A percentile compares a stretch with the other conserved stretches of the same genome.
Evolutionary conservation across 2,113 vertebrate genomes (phyloP).

Genomic region (Spea multiplicata): DNA sequence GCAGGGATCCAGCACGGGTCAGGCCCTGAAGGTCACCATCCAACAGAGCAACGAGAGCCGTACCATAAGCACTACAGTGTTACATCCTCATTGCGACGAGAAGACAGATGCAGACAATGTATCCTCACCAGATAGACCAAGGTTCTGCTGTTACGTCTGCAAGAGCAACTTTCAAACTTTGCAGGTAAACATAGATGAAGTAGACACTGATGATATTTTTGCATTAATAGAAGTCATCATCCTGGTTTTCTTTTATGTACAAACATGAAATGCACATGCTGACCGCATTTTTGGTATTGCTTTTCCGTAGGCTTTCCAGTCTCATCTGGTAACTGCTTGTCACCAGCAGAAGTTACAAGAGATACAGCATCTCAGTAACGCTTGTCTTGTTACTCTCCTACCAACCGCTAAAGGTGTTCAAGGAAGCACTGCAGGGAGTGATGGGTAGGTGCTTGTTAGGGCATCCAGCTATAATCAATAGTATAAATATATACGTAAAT

Average conservation of each 20-base stretch:
- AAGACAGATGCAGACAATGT: constrained; percentile 40
- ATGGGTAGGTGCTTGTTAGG: constrained; percentile 64
- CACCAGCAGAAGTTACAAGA: constrained; percentile 92
- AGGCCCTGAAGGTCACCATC: constrained; percentile 91
- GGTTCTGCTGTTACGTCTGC: constrained; percentile 94
- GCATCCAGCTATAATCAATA: not conserved
- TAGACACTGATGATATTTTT: too few species aligned
- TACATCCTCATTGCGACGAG: constrained; percentile 57
- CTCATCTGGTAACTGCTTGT: constrained; percentile 83
- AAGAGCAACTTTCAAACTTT: constrained; percentile 86
- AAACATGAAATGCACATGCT: too few species aligned
- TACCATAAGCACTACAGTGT: constrained; percentile 76
- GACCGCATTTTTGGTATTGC: too few species aligned
- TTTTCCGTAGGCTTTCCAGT: constrained; percentile 79
- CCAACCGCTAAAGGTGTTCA: constrained; percentile 82
- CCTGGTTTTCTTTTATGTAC: too few species aligned
- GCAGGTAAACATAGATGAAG: constrained; percentile 69
- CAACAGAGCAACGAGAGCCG: constrained; percentile 87
- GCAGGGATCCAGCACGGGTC: constrained; percentile 74
- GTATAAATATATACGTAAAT: not conserved
- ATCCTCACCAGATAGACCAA: constrained; percentile 62
- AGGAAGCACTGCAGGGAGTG: constrained; percentile 64
- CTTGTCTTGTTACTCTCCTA: constrained; percentile 87
- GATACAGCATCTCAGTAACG: constrained; percentile 88
- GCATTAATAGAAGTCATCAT: too few species aligned